Evolutionary conservation across 1,140 invertebrate species (phyloP), one percentile per base, ranked within the genome.

Genomic region (Drosophila punjabiensis): DNA sequence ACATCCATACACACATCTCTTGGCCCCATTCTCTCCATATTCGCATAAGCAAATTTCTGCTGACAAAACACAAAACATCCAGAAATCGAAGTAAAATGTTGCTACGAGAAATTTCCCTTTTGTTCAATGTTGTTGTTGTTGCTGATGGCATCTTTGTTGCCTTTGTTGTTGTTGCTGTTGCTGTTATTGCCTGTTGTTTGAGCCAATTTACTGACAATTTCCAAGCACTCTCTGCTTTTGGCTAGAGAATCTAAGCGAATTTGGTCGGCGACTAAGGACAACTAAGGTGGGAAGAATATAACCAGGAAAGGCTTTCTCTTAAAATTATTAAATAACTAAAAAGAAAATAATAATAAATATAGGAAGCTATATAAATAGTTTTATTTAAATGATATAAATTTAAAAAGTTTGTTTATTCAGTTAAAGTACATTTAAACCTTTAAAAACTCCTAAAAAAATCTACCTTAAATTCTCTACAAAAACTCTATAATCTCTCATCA

Each of bases 191-290:
- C 56, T 88, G 78, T 79, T 81, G 78, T 66, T 81, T 87, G 81
- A 89, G 85, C 85, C 85, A 88, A 88, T 88, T 88, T 88, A 89
- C 85, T 89, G 85, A 88, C 85, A 88, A 88, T 88, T 88, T 88
- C 81, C 81, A 79, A 65, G 60, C 82, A 82, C 82, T 86, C 82
- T 66, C 33, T 7, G 45, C 33, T 39, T 47, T 59, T 47, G 56
- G 84, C 48, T 74, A 66, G 83, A 56, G 53, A 87, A 87, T 87
- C 83, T 87, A 88, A 82, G 69, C 84, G 75, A 78, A 67, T 66
- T 55, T 50, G 52, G 55, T 61, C 68, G 41, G 50, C 18, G 63
- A 43, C 70, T 50, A 67, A 37, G 10, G 14, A 56, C 33, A 56
- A 14, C 9, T 11, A 0, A 56, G 53, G 33, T 24, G 3, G 9